phyloP scores from a whole-genome alignment of 2,888 invertebrate genomes.

The Epistrophe eligans region DNA sequence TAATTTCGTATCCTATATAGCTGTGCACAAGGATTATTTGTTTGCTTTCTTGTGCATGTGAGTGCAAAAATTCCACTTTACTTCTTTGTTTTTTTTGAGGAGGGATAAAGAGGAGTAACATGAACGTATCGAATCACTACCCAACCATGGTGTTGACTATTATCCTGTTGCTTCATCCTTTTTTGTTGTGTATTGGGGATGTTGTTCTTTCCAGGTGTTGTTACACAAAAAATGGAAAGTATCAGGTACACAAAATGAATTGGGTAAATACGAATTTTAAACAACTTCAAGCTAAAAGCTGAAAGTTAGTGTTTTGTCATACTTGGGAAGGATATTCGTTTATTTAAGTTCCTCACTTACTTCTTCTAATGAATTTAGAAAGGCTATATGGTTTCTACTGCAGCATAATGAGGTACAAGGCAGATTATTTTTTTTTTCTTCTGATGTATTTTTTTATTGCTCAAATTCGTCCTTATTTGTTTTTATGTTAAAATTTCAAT shows the following conservation, averaged over 20 bases:
- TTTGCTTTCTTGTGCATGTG: conserved; percentile 50
- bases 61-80: conserved; percentile 21
- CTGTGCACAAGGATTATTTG: conserved; percentile 45
- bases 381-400: no score
- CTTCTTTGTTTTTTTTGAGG: neutral
- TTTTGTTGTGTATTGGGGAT: conserved; percentile 8
- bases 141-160: conserved; percentile 55
- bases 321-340: no score
- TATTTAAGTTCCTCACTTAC: no score
- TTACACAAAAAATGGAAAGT: neutral
- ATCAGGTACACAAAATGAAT: neutral
- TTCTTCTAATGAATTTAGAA: no score
- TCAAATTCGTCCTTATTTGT: no score
- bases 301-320: no score
- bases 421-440: no score
- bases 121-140: conserved; percentile 35
- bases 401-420: no score
- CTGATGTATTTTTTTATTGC: no score
- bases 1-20: conserved; percentile 29
- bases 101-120: conserved; percentile 7
- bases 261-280: no score
- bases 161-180: conserved; percentile 60
- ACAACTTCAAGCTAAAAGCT: no score
- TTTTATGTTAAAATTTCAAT: no score
- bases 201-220: conserved; percentile 6